Percentiles rank a stretch among this genome's conserved stretches.
Evolutionary conservation across 2,797 vertebrate species (phyloP).

Genomic region (Spizella passerina): DNA sequence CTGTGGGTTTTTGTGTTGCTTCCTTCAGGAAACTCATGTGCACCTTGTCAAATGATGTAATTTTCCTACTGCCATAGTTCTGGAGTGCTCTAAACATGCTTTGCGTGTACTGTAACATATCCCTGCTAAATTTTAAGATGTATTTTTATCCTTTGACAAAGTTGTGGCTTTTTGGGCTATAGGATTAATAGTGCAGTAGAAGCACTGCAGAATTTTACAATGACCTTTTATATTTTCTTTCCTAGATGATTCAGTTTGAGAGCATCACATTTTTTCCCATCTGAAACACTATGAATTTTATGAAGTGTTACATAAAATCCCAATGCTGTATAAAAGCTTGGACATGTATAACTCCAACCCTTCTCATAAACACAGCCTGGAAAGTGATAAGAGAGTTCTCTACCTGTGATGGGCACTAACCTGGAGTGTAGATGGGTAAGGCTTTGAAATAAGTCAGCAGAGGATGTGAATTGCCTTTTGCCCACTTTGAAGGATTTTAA

Average conservation of each 20-base stretch:
- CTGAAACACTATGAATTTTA: neutral
- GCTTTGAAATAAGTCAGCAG: neutral
- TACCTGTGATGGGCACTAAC: neutral
- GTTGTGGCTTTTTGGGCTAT: neutral
- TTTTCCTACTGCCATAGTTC: neutral
- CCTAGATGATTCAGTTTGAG: neutral
- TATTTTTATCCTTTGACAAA: neutral
- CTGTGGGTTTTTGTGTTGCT: neutral
- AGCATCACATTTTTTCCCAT: neutral
- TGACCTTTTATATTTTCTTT: neutral
- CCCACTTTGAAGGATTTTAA: neutral
- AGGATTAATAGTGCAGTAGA: neutral
- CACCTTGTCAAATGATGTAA: neutral
- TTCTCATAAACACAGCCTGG: neutral
- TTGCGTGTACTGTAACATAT: neutral
- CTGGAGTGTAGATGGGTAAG: neutral
- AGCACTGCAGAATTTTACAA: neutral
- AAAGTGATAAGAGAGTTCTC: neutral
- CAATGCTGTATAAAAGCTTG: neutral
- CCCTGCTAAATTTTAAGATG: neutral
- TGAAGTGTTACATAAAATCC: neutral
- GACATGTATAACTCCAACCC: accelerated
- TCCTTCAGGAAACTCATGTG: neutral
- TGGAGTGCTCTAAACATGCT: neutral
- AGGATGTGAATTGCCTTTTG: neutral